Base-by-base conservation (phyloP, 2,113 vertebrate species). In the Bettongia penicillata region DNA sequence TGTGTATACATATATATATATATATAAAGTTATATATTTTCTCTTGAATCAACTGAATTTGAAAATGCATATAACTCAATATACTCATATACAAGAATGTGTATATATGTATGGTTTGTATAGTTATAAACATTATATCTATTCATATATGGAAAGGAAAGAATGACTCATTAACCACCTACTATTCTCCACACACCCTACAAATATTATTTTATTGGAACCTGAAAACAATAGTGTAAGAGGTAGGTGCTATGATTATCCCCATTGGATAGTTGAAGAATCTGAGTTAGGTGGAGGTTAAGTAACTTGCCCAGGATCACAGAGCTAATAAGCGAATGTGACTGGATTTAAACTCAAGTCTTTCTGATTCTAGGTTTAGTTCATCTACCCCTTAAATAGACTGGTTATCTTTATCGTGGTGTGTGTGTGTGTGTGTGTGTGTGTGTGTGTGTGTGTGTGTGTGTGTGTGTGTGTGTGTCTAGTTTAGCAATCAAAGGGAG, bases 301-400 rank as follows among this genome's bases (percentile, higher is more conserved):
- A 61, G 28, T 61, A 37, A 68, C 57, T 68, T 68, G 31, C 57
- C 10, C 28, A 37, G 57, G 11, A 12, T 37, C 28, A 68, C 14
- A 14, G 0, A 68, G 11, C 3, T 68, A 37, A 2, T 68, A 68
- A 61, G 8, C 31, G 2, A 12, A 9, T 61, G 55, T 37, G 57
- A 11, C 1, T 68, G 31, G 11, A 31, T 68, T 37, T 37, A 12
- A 68, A 68, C 9, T 68, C 57, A 68, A 31, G 4, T 68, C 31
- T 37, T 68, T 68, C 28, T 68, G 28, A 37, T 68, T 68, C 28
- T 68, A 68, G 31, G 28, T 3, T 8, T 8, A 1, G 3, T 23
- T 23, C 3, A n/a, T 52, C n/a, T 50, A 8, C 51, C 0, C 9
- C 8, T 8, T 0, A 43, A 2, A 28, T 22, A 47, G 8, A 31